Percentiles rank a stretch among this genome's conserved stretches.
These are phyloP conservation scores for Eulemur mongoz DNA, from an alignment of 2,797 vertebrate species.

Conservation along the genomic window DNA sequence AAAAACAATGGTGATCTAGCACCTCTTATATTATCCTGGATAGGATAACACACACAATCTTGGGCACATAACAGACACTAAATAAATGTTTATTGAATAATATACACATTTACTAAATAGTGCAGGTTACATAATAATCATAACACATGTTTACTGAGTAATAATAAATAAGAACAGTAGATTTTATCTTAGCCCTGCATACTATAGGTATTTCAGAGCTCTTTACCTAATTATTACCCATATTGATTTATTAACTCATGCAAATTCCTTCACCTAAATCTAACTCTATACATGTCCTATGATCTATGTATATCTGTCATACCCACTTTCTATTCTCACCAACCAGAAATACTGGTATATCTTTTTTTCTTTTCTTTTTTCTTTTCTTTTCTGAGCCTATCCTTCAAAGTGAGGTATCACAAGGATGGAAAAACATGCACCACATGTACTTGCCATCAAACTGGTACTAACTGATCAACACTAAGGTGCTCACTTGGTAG, in stretches of 20 bases:
- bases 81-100: background rate
- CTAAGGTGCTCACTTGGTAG: no score
- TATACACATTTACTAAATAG: background rate
- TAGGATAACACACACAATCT: background rate
- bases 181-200: background rate
- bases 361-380: background rate
- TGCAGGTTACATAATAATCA: background rate
- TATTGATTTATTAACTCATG: background rate
- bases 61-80: background rate
- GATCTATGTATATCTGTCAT: background rate
- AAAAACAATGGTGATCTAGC: no score
- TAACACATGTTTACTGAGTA: background rate
- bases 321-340: background rate
- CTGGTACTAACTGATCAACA: no score
- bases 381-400: no score
- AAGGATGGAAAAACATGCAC: no score
- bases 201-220: background rate
- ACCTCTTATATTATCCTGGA: no score
- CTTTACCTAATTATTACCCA: background rate
- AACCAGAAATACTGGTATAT: background rate
- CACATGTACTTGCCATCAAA: no score
- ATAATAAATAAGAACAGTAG: background rate
- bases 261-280: background rate
- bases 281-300: background rate
- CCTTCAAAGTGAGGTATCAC: no score